Evolutionary conservation across 2,888 invertebrate genomes (phyloP).

Genomic region (Atrina japonica): DNA sequence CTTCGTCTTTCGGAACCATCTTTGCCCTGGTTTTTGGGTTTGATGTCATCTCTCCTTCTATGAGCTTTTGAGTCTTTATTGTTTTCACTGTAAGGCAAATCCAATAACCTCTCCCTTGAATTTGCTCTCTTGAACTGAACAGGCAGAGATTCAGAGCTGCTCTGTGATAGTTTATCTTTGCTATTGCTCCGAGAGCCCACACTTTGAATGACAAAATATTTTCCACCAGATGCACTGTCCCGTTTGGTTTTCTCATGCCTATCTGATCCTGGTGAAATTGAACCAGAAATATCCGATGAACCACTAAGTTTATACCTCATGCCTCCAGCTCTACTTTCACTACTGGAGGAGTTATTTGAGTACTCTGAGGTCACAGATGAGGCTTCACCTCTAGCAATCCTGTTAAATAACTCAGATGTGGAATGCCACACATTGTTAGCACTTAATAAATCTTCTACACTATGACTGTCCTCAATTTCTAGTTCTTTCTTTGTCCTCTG

Average conservation of each 20-base stretch:
- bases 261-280: not conserved
- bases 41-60: conserved; percentile 8
- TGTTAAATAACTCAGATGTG: conserved; percentile 27
- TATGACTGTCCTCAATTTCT: conserved; percentile 71
- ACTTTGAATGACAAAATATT: conserved; percentile 67
- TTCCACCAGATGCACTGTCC: conserved; percentile 53
- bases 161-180: conserved; percentile 41
- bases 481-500: conserved; percentile 70
- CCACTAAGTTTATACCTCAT: conserved; percentile 1
- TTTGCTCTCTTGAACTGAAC: conserved; percentile 58
- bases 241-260: conserved; percentile 1
- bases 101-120: conserved; percentile 67
- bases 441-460: conserved; percentile 72
- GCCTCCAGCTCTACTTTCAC: not conserved
- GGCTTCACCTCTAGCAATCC: conserved; percentile 20
- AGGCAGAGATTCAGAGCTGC: conserved; percentile 54
- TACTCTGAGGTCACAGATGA: conserved; percentile 53
- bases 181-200: conserved; percentile 33
- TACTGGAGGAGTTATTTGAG: conserved; percentile 39
- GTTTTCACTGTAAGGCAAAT: conserved; percentile 27
- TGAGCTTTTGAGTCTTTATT: not conserved
- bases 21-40: conserved; percentile 37
- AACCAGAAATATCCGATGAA: not conserved
- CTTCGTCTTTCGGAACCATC: conserved; percentile 50
- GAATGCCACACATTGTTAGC: conserved; percentile 35